Conservation (phyloP, 2,113 vertebrate species). For the Cebus imitator region DNA sequence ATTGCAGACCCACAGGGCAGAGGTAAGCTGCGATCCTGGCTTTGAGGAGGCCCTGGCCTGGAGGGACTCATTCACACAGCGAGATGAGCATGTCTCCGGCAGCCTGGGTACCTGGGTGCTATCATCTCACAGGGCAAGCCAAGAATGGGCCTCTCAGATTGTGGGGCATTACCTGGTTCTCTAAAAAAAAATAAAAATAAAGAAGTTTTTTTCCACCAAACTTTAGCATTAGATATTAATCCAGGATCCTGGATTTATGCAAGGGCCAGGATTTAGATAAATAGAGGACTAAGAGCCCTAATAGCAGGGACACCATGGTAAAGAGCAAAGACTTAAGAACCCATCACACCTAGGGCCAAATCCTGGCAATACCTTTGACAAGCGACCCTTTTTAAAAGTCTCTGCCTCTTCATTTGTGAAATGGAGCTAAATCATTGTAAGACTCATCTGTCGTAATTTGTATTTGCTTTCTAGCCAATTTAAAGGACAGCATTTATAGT, state of each 20-base stretch:
- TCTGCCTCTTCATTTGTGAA: not conserved
- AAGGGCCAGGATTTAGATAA: not conserved
- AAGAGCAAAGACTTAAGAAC: not conserved
- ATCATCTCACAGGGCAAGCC: not conserved
- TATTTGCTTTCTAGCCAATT: not conserved
- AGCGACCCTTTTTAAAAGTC: not conserved
- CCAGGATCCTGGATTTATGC: not conserved
- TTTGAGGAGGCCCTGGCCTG: not conserved
- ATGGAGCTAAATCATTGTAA: not conserved
- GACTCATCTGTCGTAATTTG: not conserved
- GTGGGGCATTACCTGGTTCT: not conserved
- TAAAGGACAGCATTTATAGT: not conserved
- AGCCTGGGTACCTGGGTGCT: no score
- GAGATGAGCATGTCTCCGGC: not conserved
- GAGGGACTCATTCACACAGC: not conserved
- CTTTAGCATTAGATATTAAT: not conserved
- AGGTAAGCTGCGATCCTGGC: rapidly evolving
- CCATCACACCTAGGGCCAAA: not conserved
- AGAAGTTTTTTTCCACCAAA: not conserved
- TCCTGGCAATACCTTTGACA: not conserved
- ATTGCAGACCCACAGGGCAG: not conserved
- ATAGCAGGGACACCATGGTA: not conserved
- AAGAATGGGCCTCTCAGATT: not conserved
- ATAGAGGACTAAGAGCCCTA: not conserved
- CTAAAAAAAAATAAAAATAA: no score